Evolutionary conservation across 2,888 invertebrate genomes (phyloP).

Genomic region (Zonitis immaculata): DNA sequence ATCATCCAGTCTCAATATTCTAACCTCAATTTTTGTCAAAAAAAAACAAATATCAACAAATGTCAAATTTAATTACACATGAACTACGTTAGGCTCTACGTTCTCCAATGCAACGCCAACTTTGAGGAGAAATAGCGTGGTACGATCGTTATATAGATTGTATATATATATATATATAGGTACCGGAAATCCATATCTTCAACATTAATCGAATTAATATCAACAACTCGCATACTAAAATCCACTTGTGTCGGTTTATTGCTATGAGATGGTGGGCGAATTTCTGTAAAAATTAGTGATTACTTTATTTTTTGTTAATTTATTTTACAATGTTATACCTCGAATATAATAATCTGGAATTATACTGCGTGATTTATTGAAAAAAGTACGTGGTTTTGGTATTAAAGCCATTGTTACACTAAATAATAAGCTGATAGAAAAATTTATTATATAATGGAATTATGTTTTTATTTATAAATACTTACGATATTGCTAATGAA

Average conservation of each 20-base stretch:
- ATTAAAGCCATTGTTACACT: conserved; percentile 16
- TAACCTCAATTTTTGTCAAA: too few relatives aligned
- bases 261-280: conserved; percentile 69
- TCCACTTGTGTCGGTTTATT: conserved; percentile 71
- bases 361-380: conserved; percentile 32
- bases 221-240: conserved; percentile 78
- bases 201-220: conserved; percentile 82
- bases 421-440: too few relatives aligned
- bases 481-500: background rate
- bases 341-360: conserved; percentile 36
- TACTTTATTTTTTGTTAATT: background rate
- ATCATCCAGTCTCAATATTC: too few relatives aligned
- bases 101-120: too few relatives aligned
- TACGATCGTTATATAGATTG: too few relatives aligned
- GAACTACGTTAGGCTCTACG: too few relatives aligned
- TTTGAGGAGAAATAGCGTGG: too few relatives aligned
- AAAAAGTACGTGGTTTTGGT: conserved; percentile 31
- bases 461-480: too few relatives aligned
- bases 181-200: conserved; percentile 88
- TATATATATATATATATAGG: too few relatives aligned
- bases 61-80: too few relatives aligned
- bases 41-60: too few relatives aligned
- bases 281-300: conserved; percentile 55
- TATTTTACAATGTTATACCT: conserved; percentile 22
- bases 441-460: too few relatives aligned